Evolutionary conservation across 2,888 invertebrate species (phyloP), one percentile per base, ranked within the genome.

Genomic region (Brachyptera risi): DNA sequence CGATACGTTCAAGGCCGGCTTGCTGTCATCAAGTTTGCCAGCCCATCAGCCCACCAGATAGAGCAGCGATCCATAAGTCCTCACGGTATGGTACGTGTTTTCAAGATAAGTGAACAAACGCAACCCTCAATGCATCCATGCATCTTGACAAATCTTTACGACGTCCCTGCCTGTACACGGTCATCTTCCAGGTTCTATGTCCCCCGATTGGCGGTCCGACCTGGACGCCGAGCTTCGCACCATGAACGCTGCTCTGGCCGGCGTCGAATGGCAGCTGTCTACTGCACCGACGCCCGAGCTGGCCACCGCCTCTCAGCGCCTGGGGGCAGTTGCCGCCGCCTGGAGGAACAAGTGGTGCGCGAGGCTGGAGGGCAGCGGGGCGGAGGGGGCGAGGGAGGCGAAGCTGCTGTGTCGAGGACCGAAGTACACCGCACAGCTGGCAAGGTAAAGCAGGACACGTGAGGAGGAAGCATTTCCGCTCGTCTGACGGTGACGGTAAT

Each of bases 351-450:
- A 47, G 23, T 62, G 61, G 58, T 62, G 65, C 51, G 74, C 15
- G 69, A 66, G 19, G 76, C 73, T 57, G 75, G 76, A 63, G 70
- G 68, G 60, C 68, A 70, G n/a, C 66, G 70, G 27, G 68, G 76
- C 31, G 38, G 23, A 60, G 78, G 58, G 69, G 42, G 67, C 68
- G 2, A 75, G 85, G 63, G 82, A 82, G 76, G 71, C 80, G 56
- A 80, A 80, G 73, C 72, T 86, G 11, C 67, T 87, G 42, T 88
- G 87, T 68, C 76, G 83, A 67, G 86, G 86, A 42, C 83, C 85
- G 0, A 79, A 75, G 58, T 85, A 78, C 69, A 79, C 78, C 2
- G 73, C 75, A 47, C 70, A 77, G 51, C 80, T 84, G 70, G 78
- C 80, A 7, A 78, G 79, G 85, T 85, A 42, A 42, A 2, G 23